Base-by-base conservation (phyloP, 2,113 vertebrate species). In the Cynoglossus semilaevis region DNA sequence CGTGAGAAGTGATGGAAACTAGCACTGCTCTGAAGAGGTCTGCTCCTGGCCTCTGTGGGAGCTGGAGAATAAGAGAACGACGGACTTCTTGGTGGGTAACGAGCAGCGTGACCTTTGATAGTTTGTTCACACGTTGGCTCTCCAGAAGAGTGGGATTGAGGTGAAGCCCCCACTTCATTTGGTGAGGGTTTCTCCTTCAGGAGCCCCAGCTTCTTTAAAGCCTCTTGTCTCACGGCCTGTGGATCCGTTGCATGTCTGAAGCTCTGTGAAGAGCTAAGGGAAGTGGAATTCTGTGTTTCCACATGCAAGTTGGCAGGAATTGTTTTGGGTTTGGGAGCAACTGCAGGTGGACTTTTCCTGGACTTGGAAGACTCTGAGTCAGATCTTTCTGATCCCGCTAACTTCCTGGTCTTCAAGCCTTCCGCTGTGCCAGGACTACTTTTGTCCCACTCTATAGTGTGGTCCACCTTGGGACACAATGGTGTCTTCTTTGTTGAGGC, bases 171-270 rank as follows among this genome's bases (percentile, higher is more conserved):
- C 1, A 1, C 22, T 7, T 71, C 37, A 8, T 72, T 15, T 8
- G 77, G 50, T 4, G 43, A 41, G 13, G 67, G 36, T 15, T 79
- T 70, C 41, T 87, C 88, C 66, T 88, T 90, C 0, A 92, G 74
- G 17, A 98, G 91, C 1, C 96, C 95, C 3, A 98, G 81, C 77
- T 98, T 98, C 66, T 90, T 82, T 71, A 98, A 56, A 0, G 96
- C 95, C 38, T 98, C 93, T 57, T 72, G 67, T 6, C 88, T 91
- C 4, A 93, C 92, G 13, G 74, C 88, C 51, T 92, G 1, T 0
- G 76, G 15, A 0, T 94, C 90, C 0, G 17, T 54, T 14, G 73
- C 16, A 29, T 77, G 59, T 44, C 63, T 78, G 38, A 81, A 56
- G 29, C 22, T 44, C 16, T 63, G 44, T 7, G 74, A 82, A 36